Conservation (phyloP, 2,888 invertebrate genomes). For the Cephus rjabovi region DNA sequence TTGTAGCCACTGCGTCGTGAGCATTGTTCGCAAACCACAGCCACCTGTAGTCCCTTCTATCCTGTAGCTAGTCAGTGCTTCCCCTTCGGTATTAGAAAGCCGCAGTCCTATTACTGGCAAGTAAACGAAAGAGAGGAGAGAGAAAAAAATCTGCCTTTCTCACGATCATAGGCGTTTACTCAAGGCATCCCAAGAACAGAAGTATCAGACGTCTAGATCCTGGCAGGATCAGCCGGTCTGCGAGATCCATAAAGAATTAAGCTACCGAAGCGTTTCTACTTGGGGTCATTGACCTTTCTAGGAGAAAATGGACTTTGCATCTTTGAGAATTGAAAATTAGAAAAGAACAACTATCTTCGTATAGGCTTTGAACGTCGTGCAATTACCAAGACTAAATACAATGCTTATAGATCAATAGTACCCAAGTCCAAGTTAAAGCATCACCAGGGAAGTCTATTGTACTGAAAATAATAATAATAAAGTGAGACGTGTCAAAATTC, state of each 20-base stretch:
- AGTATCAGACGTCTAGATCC: background rate
- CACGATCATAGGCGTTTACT: constrained; percentile 7
- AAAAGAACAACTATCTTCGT: background rate
- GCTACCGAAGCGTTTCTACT: background rate
- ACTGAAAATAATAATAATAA: background rate
- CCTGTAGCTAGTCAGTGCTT: background rate
- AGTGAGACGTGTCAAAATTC: background rate
- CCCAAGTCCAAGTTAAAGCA: background rate
- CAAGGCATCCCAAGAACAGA: background rate
- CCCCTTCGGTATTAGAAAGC: constrained; percentile 12
- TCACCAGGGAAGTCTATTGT: background rate
- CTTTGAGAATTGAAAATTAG: background rate
- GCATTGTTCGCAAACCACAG: constrained; percentile 52
- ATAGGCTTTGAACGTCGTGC: background rate
- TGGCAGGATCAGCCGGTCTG: background rate
- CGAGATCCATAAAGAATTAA: background rate
- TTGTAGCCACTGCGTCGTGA: constrained; percentile 55
- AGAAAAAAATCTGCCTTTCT: background rate
- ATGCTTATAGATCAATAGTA: background rate
- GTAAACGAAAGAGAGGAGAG: background rate
- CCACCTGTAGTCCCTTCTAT: constrained; percentile 45
- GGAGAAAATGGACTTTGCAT: background rate
- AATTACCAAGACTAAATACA: background rate
- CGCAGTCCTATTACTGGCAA: constrained; percentile 8
- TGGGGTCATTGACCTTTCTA: background rate